These are phyloP conservation scores for Helicolenus hilgendorfi DNA, from an alignment of 2,797 vertebrate species.

Conservation along the genomic window DNA sequence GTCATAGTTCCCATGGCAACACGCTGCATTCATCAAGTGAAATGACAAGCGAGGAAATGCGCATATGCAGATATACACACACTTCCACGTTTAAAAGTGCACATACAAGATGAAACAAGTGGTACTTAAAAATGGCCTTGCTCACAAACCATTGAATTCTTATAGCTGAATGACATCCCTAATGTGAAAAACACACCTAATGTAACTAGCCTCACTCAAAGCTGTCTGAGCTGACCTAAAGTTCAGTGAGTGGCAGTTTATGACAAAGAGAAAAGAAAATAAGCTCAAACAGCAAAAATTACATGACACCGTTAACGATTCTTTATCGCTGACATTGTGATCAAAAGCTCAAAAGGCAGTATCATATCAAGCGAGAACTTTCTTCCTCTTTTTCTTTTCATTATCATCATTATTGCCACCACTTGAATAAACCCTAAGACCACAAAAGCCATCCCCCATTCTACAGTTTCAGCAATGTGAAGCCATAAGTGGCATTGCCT, in stretches of 20 bases:
- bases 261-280: not conserved
- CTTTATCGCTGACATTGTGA: not conserved
- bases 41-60: constrained; percentile 47
- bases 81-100: constrained; percentile 11
- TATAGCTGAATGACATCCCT: not conserved
- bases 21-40: constrained; percentile 50
- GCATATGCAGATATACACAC: constrained; percentile 12
- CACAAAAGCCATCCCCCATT: not conserved
- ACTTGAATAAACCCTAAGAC: not conserved
- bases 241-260: not conserved
- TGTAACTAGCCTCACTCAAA: not conserved
- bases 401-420: not conserved
- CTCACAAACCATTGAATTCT: not conserved
- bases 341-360: not conserved
- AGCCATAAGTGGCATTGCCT: not conserved
- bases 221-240: not conserved
- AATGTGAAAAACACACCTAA: not conserved
- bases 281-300: not conserved
- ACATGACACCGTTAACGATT: not conserved
- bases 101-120: constrained; percentile 35
- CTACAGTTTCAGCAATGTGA: not conserved
- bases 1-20: constrained; percentile 88
- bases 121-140: constrained; percentile 14
- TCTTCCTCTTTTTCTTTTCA: not conserved
- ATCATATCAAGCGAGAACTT: not conserved